Percentiles rank a stretch among this genome's conserved stretches.
Conservation (phyloP, 2,888 invertebrate species). For the Malachius bipustulatus region DNA sequence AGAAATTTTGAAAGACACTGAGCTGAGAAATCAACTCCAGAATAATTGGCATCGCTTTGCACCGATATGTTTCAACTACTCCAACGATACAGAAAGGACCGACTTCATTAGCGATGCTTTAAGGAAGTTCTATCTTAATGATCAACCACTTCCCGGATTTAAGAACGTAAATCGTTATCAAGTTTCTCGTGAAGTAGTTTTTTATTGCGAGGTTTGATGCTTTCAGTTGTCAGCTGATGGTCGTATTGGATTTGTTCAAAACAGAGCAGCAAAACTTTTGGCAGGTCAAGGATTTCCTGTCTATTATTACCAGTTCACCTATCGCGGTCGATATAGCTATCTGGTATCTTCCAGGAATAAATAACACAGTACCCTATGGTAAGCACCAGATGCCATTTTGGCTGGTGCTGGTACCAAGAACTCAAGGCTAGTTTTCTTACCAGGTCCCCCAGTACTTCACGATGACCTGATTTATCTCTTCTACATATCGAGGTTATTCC, state of each 20-base stretch:
- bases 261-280: conserved; percentile 49
- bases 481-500: conserved; percentile 23
- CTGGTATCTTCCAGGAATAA: conserved; percentile 42
- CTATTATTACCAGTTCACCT: conserved; percentile 51
- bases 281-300: conserved; percentile 45
- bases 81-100: conserved; percentile 40
- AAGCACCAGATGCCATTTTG: conserved; percentile 3
- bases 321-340: conserved; percentile 48
- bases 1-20: too few species aligned
- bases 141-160: conserved; percentile 31
- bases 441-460: conserved; percentile 34
- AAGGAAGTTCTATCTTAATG: conserved; percentile 37
- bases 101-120: conserved; percentile 39
- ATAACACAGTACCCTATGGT: conserved; percentile 31
- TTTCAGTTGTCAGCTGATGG: conserved; percentile 47
- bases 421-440: too few species aligned
- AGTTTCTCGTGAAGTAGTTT: too few species aligned
- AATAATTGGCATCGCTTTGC: conserved; percentile 46
- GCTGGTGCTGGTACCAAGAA: not conserved
- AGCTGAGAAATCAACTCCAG: too few species aligned
- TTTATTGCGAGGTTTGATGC: conserved; percentile 2
- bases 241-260: conserved; percentile 45
- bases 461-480: conserved; percentile 41
- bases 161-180: conserved; percentile 35
- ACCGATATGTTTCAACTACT: conserved; percentile 48